phyloP scores from a whole-genome alignment of 2,797 vertebrate genomes.

The Hydrolagus colliei region DNA sequence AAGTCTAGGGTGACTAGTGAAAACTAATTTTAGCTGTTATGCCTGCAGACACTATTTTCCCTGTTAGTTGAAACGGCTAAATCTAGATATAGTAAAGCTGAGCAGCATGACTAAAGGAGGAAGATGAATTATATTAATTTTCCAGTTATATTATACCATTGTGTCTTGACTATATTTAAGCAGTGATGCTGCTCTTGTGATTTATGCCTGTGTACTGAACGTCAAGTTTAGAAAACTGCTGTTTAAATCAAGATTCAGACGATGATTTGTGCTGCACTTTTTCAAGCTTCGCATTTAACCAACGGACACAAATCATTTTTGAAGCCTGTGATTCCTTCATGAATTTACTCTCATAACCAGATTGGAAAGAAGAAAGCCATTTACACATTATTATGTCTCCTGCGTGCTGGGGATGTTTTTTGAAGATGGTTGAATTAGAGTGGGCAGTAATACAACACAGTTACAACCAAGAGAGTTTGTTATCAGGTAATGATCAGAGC shows the following conservation, averaged over 20 bases:
- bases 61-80: background rate
- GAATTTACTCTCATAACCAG: constrained; percentile 26
- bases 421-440: background rate
- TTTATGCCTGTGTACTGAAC: constrained; percentile 9
- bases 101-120: constrained; percentile 4
- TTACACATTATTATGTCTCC: background rate
- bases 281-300: constrained; percentile 26
- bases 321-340: constrained; percentile 15
- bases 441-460: background rate
- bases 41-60: background rate
- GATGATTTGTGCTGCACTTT: constrained; percentile 25
- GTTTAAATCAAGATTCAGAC: constrained; percentile 26
- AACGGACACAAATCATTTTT: constrained; percentile 23
- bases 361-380: constrained; percentile 5
- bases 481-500: constrained; percentile 10
- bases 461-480: background rate
- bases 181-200: background rate
- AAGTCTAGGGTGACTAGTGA: background rate
- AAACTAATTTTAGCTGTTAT: background rate
- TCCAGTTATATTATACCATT: background rate
- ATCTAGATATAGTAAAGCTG: constrained; percentile 14
- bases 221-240: constrained; percentile 4
- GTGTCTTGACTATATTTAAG: constrained; percentile 21
- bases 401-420: background rate
- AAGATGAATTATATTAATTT: constrained; percentile 28